These are phyloP conservation scores for Cerceris ruficornis DNA, from an alignment of 2,888 invertebrate genomes.

Conservation along the genomic window DNA sequence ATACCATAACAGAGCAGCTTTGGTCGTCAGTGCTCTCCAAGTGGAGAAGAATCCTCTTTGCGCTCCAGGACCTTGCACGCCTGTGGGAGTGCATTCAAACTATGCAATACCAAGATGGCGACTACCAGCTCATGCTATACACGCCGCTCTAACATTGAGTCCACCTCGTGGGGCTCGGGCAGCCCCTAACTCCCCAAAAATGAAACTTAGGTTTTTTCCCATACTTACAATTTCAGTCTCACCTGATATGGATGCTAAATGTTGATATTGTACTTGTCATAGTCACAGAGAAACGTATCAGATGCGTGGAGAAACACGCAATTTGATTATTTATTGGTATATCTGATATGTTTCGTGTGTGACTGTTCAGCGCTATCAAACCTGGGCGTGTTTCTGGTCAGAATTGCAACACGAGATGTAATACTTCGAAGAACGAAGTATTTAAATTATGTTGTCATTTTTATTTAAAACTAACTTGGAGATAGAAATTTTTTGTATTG, in stretches of 20 bases:
- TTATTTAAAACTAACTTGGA: too few species aligned
- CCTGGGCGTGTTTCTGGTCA: too few species aligned
- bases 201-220: constrained; percentile 91
- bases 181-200: constrained; percentile 93
- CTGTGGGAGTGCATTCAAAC: constrained; percentile 79
- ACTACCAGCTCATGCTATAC: constrained; percentile 83
- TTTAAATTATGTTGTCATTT: too few species aligned
- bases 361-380: not conserved
- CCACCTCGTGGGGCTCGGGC: constrained; percentile 81
- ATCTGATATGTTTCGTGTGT: constrained; percentile 61
- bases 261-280: constrained; percentile 72
- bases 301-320: constrained; percentile 49
- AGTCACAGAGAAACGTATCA: constrained; percentile 62
- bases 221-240: constrained; percentile 70
- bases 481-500: too few species aligned
- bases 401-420: too few species aligned
- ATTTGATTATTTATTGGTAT: constrained; percentile 37
- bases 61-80: constrained; percentile 89
- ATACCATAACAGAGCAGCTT: constrained; percentile 95
- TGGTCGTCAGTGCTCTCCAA: constrained; percentile 95
- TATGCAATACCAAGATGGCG: constrained; percentile 82
- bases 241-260: constrained; percentile 77
- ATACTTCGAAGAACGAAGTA: too few species aligned
- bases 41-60: constrained; percentile 96
- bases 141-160: constrained; percentile 88